Percentiles rank a stretch among this genome's conserved stretches.
Evolutionary conservation across 2,797 vertebrate species (phyloP).

Genomic region (Dendrocincla tyrannina): DNA sequence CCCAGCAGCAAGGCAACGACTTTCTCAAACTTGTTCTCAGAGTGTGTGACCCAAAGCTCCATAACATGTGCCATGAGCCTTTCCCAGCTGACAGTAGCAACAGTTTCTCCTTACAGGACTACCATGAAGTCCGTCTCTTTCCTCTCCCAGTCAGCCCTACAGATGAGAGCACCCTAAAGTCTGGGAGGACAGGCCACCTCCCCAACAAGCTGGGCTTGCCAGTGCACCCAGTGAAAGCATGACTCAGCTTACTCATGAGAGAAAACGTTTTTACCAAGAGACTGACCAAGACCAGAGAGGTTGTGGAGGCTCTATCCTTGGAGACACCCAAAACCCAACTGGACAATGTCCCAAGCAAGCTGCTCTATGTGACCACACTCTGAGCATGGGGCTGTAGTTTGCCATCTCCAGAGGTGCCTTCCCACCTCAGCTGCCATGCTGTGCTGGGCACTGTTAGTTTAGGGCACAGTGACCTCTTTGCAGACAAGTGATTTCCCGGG

Average conservation of each 20-base stretch:
- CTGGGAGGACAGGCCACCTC: not conserved
- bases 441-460: not conserved
- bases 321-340: not conserved
- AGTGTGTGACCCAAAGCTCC: not conserved
- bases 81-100: not conserved
- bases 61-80: fast-evolving
- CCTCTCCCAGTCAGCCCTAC: not conserved
- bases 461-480: not conserved
- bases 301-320: not conserved
- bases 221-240: not conserved
- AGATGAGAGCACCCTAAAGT: not conserved
- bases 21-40: not conserved
- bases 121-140: not conserved
- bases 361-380: not conserved
- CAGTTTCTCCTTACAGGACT: not conserved
- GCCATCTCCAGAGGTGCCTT: not conserved
- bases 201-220: not conserved
- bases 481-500: not conserved
- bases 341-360: fast-evolving
- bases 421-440: not conserved
- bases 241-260: fast-evolving
- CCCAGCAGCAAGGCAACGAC: not conserved
- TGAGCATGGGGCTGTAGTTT: not conserved
- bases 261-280: not conserved
- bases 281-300: not conserved